phyloP scores from a whole-genome alignment of 30 jellyfish, hydroid and myxozoan species.

The Clytia hemisphaerica region DNA sequence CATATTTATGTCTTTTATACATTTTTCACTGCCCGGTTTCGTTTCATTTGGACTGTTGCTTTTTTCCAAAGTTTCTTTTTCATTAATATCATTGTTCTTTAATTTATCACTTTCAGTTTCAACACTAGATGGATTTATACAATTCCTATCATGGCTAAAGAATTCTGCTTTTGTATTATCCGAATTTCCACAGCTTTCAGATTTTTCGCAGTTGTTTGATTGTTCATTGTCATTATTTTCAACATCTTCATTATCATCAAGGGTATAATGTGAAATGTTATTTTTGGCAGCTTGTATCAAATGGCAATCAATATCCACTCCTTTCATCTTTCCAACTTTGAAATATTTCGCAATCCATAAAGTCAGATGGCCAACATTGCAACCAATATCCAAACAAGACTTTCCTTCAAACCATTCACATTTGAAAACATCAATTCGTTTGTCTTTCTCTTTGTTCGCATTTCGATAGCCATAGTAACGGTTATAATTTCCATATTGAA shows the following conservation, averaged over 20 bases:
- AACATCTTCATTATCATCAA: not conserved
- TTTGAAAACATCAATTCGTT: slow-evolving; percentile 48
- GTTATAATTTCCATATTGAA: slow-evolving; percentile 81
- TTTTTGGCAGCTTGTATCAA: slow-evolving; percentile 69
- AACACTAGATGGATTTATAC: too few relatives aligned
- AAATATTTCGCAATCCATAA: slow-evolving; percentile 66
- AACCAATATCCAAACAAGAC: slow-evolving; percentile 86
- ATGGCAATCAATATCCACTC: slow-evolving; percentile 72
- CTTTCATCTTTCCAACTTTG: slow-evolving; percentile 45
- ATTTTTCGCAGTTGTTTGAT: too few relatives aligned
- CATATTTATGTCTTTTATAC: too few relatives aligned
- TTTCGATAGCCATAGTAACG: slow-evolving; percentile 92
- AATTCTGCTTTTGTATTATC: too few relatives aligned
- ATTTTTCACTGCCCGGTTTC: too few relatives aligned
- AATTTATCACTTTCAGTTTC: too few relatives aligned
- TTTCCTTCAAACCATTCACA: slow-evolving; percentile 48
- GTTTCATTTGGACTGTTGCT: too few relatives aligned
- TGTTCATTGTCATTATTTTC: too few relatives aligned
- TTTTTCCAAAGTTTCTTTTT: too few relatives aligned
- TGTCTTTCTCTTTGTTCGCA: slow-evolving; percentile 60
- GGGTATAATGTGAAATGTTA: slow-evolving; percentile 38
- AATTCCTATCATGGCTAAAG: too few relatives aligned
- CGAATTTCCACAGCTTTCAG: too few relatives aligned
- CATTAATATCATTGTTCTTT: too few relatives aligned
- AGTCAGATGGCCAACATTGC: slow-evolving; percentile 95